Evolutionary conservation across 2,888 invertebrate species (phyloP).

Genomic region (Patella caerulea): DNA sequence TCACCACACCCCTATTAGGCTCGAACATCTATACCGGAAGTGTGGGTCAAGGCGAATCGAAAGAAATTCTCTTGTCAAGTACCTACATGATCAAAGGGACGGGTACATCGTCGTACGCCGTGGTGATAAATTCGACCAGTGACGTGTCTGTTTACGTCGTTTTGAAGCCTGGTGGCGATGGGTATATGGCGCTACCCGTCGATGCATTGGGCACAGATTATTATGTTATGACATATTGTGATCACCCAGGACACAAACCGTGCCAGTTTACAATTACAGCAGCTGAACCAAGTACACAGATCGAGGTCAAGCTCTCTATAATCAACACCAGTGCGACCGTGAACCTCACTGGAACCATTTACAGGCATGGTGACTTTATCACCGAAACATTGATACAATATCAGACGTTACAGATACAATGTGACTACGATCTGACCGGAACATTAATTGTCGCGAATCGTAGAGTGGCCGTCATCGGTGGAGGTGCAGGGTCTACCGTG

Average conservation of each 20-base stretch:
- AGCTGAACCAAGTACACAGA: not conserved
- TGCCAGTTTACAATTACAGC: constrained; percentile 23
- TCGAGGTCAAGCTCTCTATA: not conserved
- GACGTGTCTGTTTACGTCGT: constrained; percentile 10
- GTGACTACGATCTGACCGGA: constrained; percentile 37
- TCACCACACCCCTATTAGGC: not conserved
- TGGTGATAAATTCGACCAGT: not conserved
- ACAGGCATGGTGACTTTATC: constrained; percentile 15
- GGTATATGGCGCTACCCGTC: constrained; percentile 37
- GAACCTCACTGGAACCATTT: not conserved
- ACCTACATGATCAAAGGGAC: not conserved
- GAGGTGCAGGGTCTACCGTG: constrained; percentile 17
- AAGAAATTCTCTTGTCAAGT: not conserved
- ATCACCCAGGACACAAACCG: constrained; percentile 21
- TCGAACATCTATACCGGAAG: not conserved
- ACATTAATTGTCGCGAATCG: constrained; percentile 32
- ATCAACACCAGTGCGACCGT: not conserved
- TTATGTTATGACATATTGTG: constrained; percentile 38
- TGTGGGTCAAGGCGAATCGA: not conserved
- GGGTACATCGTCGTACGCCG: not conserved
- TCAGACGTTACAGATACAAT: constrained; percentile 38
- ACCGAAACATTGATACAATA: constrained; percentile 27
- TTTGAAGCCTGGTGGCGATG: constrained; percentile 20
- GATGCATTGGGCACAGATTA: constrained; percentile 35
- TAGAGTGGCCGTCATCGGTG: constrained; percentile 34